These are phyloP conservation scores for Paralichthys olivaceus DNA, from an alignment of 2,113 vertebrate genomes.

Conservation along the genomic window DNA sequence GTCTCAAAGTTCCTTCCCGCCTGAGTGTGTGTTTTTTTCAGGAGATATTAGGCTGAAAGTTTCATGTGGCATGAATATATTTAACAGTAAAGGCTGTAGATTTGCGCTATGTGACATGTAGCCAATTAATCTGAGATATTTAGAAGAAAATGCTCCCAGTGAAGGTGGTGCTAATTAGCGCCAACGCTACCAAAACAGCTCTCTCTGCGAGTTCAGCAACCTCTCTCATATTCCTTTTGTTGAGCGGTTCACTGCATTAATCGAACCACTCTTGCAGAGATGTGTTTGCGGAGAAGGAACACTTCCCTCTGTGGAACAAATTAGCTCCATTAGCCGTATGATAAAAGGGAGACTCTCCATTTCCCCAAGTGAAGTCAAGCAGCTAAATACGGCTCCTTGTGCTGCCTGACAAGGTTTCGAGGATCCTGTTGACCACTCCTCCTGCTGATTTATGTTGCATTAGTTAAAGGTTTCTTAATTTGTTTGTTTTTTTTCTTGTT, in stretches of 20 bases:
- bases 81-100: slow-evolving; percentile 36
- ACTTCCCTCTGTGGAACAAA: slow-evolving; percentile 77
- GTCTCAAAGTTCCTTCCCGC: slow-evolving; percentile 43
- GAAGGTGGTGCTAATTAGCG: slow-evolving; percentile 67
- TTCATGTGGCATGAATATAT: slow-evolving; percentile 48
- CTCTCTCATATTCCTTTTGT: slow-evolving; percentile 65
- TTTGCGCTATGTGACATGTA: slow-evolving; percentile 39
- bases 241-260: slow-evolving; percentile 65
- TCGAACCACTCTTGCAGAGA: slow-evolving; percentile 67
- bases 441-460: slow-evolving; percentile 41
- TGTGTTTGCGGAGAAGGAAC: slow-evolving; percentile 68
- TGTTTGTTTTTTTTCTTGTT: slow-evolving; percentile 1
- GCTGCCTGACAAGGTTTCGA: slow-evolving; percentile 33
- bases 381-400: slow-evolving; percentile 46
- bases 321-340: slow-evolving; percentile 71
- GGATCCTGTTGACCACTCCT: slow-evolving; percentile 49
- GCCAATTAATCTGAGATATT: slow-evolving; percentile 59
- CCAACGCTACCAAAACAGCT: slow-evolving; percentile 50
- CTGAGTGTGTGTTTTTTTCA: slow-evolving; percentile 26
- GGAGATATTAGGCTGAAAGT: slow-evolving; percentile 27
- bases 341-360: slow-evolving; percentile 69
- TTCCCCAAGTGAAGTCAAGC: slow-evolving; percentile 59
- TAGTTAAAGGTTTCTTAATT: slow-evolving; percentile 7
- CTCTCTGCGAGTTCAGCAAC: slow-evolving; percentile 43
- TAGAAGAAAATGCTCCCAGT: slow-evolving; percentile 25